phyloP scores from a whole-genome alignment of 1,140 invertebrate species.

The Aplysia californica region DNA sequence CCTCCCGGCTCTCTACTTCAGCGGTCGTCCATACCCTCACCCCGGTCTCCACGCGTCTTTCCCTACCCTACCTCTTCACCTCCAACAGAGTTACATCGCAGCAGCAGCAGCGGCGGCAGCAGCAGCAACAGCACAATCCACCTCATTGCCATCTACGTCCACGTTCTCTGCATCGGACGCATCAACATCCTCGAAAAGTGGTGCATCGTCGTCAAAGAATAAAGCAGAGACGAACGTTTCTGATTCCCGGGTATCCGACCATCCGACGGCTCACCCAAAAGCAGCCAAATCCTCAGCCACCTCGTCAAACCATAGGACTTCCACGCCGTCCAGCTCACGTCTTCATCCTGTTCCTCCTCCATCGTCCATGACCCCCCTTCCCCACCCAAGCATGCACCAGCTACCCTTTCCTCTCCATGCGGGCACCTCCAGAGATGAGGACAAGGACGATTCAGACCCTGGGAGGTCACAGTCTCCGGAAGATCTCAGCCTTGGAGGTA shows the following conservation, averaged over 20 bases:
- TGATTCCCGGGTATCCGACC: neutral
- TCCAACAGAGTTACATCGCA: slow-evolving; percentile 19
- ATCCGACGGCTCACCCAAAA: neutral
- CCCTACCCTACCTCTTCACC: slow-evolving; percentile 25
- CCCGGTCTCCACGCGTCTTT: slow-evolving; percentile 25
- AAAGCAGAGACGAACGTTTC: neutral
- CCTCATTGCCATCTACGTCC: neutral
- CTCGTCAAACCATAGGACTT: neutral
- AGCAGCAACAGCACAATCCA: neutral
- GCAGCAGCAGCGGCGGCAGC: slow-evolving; percentile 14
- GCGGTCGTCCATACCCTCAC: neutral
- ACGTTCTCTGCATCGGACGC: neutral
- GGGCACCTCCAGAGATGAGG: neutral
- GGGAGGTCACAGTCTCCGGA: slow-evolving; percentile 26
- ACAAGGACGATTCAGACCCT: slow-evolving; percentile 1
- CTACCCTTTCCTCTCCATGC: neutral
- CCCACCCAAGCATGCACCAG: neutral
- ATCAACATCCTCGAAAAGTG: neutral
- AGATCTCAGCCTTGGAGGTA: slow-evolving; percentile 30
- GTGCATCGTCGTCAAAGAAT: neutral
- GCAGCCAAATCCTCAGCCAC: neutral
- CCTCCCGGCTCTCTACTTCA: slow-evolving; percentile 27
- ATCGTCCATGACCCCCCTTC: neutral
- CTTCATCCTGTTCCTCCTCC: slow-evolving; percentile 7
- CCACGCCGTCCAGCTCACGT: neutral